Conservation (phyloP, 1,140 invertebrate genomes). For the Musca vetustissima region DNA sequence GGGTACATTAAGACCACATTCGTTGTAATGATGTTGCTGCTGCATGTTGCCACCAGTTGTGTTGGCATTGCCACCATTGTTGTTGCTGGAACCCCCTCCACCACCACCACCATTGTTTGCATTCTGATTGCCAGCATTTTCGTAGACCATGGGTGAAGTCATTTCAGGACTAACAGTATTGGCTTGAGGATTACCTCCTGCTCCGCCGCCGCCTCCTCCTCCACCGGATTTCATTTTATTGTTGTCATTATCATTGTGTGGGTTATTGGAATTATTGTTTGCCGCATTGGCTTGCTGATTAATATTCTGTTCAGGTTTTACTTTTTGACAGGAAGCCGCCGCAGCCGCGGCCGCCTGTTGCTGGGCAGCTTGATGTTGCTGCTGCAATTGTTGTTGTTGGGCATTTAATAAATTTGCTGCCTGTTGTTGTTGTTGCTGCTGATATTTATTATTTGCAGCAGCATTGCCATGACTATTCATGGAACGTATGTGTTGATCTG, state of each 20-base stretch:
- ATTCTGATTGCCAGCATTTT: not conserved
- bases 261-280: too few relatives aligned
- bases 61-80: too few relatives aligned
- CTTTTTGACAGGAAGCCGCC: conserved; percentile 22
- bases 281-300: too few relatives aligned
- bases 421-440: not conserved
- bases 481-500: not conserved
- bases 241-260: conserved; percentile 15
- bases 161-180: conserved; percentile 2
- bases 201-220: too few relatives aligned
- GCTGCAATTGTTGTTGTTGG: not conserved
- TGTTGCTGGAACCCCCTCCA: not conserved
- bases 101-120: not conserved
- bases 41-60: too few relatives aligned
- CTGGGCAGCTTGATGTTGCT: not conserved
- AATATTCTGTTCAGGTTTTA: conserved; percentile 25
- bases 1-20: conserved; percentile 82
- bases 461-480: not conserved
- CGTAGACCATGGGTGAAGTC: not conserved
- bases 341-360: too few relatives aligned
- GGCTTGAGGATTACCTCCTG: too few relatives aligned
- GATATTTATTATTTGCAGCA: conserved; percentile 8
- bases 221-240: conserved; percentile 27
- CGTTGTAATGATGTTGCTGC: conserved; percentile 77
- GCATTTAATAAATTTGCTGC: not conserved